Conservation (phyloP, 1,140 invertebrate species). For the Hycleus phaleratus region DNA sequence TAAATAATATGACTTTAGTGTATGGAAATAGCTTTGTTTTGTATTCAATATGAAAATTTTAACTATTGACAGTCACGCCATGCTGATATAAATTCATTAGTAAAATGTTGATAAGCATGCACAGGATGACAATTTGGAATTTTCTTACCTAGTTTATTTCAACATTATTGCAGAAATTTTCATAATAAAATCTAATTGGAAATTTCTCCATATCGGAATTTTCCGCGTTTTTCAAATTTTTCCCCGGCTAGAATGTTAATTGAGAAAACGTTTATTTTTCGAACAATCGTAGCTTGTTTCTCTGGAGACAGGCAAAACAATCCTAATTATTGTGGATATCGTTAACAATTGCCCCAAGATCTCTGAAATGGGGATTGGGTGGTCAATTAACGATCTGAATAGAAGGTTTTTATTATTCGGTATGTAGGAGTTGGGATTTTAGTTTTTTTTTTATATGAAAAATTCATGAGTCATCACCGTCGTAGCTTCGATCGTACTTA, state of each 20-base stretch:
- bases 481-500: too few species aligned
- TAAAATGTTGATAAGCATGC: slow-evolving; percentile 2
- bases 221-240: background rate
- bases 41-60: slow-evolving; percentile 1
- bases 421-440: too few species aligned
- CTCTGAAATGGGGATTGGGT: slow-evolving; percentile 11
- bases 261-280: too few species aligned
- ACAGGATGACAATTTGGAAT: too few species aligned
- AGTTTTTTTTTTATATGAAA: too few species aligned
- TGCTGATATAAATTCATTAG: slow-evolving; percentile 1
- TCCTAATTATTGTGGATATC: slow-evolving; percentile 18
- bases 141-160: too few species aligned
- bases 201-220: too few species aligned
- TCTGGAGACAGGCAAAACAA: background rate
- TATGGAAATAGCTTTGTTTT: too few species aligned
- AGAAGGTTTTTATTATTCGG: background rate
- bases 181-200: too few species aligned
- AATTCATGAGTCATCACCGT: background rate
- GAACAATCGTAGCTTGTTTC: too few species aligned
- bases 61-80: slow-evolving; percentile 21
- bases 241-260: background rate
- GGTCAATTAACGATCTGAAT: slow-evolving; percentile 22
- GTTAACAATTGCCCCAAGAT: slow-evolving; percentile 10
- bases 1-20: too few species aligned
- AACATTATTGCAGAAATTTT: too few species aligned